phyloP scores from a whole-genome alignment of 2,113 vertebrate species.

The Strix aluco region DNA sequence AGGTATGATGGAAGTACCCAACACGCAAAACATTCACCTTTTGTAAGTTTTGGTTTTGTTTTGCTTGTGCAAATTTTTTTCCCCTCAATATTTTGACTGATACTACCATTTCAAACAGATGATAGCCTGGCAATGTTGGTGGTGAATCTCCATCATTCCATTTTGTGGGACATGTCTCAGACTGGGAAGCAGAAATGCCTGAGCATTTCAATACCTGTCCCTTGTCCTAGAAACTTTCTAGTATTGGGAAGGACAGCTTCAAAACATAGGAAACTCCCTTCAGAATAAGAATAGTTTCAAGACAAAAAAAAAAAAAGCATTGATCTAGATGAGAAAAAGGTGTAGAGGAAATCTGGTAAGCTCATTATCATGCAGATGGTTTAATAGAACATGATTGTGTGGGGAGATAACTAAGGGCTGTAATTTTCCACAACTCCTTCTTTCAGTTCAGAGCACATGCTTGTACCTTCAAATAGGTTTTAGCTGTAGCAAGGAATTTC shows the following conservation, averaged over 20 bases:
- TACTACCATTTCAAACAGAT: background rate
- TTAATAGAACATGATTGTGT: background rate
- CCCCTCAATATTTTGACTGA: background rate
- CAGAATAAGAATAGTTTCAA: background rate
- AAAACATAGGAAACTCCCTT: background rate
- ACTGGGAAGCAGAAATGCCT: background rate
- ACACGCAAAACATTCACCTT: background rate
- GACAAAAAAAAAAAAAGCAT: background rate
- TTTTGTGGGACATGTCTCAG: background rate
- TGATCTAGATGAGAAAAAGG: background rate
- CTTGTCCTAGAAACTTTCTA: background rate
- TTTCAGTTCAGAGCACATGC: rapidly evolving
- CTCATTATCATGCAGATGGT: background rate
- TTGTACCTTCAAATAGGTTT: background rate
- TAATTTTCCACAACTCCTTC: background rate
- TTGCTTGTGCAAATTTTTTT: background rate
- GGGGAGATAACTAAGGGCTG: background rate
- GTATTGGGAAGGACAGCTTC: background rate
- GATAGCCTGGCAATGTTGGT: background rate
- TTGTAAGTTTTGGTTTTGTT: background rate
- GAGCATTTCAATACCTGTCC: background rate
- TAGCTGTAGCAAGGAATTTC: background rate
- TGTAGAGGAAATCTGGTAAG: background rate
- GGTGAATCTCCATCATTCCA: background rate
- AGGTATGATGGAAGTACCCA: background rate